phyloP scores from a whole-genome alignment of 2,797 vertebrate genomes.

The Sphaeramia orbicularis region DNA sequence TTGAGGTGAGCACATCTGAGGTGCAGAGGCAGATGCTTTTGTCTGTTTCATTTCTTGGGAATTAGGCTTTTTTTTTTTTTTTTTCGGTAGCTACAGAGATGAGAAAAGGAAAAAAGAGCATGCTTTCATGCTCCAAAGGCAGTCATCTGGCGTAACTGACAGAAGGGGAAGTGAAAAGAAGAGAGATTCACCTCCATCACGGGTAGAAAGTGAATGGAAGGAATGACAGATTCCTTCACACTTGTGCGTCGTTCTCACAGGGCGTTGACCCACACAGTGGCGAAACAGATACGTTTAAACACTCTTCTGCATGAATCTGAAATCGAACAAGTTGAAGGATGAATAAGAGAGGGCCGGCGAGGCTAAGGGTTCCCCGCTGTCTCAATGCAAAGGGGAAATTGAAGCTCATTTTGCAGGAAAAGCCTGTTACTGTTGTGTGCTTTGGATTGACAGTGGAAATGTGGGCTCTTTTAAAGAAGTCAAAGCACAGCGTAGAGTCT shows the following conservation, averaged over 20 bases:
- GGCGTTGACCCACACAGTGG: constrained; percentile 72
- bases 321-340: constrained; percentile 62
- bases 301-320: constrained; percentile 66
- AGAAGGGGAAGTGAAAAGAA: constrained; percentile 46
- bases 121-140: constrained; percentile 73
- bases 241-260: constrained; percentile 66
- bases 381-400: constrained; percentile 60
- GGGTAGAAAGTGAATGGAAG: constrained; percentile 64
- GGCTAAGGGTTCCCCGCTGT: constrained; percentile 40
- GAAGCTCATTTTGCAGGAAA: constrained; percentile 66
- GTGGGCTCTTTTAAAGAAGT: constrained; percentile 45
- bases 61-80: constrained; percentile 37
- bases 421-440: constrained; percentile 61
- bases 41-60: constrained; percentile 70
- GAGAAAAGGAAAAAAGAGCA: constrained; percentile 30
- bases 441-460: constrained; percentile 50
- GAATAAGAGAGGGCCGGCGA: constrained; percentile 33
- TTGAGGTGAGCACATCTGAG: constrained; percentile 59
- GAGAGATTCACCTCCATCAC: constrained; percentile 70
- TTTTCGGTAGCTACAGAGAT: constrained; percentile 49
- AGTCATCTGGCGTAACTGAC: constrained; percentile 74
- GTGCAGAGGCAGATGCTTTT: constrained; percentile 55
- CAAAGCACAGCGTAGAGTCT: constrained; percentile 24
- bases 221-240: constrained; percentile 51
- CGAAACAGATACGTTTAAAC: constrained; percentile 61